Evolutionary conservation across 2,797 vertebrate genomes (phyloP), one percentile per base, ranked within the genome.

Genomic region (Ptychobarbus kaznakovi): DNA sequence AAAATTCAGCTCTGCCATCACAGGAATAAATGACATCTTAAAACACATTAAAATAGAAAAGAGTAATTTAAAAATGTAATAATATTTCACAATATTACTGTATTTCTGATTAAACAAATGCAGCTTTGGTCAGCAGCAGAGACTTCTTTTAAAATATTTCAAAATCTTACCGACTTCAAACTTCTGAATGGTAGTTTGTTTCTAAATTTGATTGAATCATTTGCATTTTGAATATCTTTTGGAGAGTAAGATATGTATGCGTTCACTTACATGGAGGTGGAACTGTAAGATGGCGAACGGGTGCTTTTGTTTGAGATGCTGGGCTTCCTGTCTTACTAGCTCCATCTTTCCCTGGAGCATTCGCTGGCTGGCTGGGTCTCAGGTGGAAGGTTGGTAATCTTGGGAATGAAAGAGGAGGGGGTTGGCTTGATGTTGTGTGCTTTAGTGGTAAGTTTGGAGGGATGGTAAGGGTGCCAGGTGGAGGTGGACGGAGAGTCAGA

Each of bases 361-460:
- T 89, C 25, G 92, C 88, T 79, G 91, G 91, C 2, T 93, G 93
- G 61, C 93, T 92, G 1, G 93, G 92, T 87, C 93, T 93, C 46
- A 94, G 91, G 1, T 94, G 94, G 87, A 95, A 94, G 70, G 92
- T 82, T 7, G 96, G 93, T 53, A 93, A 89, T 89, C 96, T 96
- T 15, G 95, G 95, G 70, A 97, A 95, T 65, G 95, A 96, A 88
- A 96, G 93, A 53, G 95, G 92, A 61, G 97, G 91, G 0, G 96
- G 94, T 82, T 94, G 97, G 28, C 91, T 92, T 11, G 96, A 95
- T 89, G 93, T 92, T 84, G 93, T 93, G 81, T 94, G 95, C 94
- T 98, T 98, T 88, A 97, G 95, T 13, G 97, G 96, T 53, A 97
- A 95, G 61, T 96, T 97, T 58, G 97, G 96, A 25, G 97, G 96